These are phyloP conservation scores for Papilio glaucus DNA, from an alignment of 1,140 invertebrate species.

Conservation along the genomic window DNA sequence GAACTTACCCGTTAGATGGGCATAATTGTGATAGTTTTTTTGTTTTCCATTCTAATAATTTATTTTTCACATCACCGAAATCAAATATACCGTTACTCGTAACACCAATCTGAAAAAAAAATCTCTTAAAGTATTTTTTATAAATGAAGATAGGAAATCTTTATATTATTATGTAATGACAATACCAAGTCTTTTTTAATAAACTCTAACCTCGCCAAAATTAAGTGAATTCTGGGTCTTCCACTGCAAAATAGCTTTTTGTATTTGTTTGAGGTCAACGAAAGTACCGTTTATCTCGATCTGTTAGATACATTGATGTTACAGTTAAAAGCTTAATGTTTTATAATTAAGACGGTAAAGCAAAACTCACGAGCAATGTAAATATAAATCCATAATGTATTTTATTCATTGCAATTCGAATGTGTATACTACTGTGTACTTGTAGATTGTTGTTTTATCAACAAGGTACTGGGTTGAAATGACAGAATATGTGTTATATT, in stretches of 20 bases:
- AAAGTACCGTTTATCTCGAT: slow-evolving; percentile 64
- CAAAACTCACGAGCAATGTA: slow-evolving; percentile 58
- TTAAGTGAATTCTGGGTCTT: slow-evolving; percentile 66
- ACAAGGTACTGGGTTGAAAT: not conserved
- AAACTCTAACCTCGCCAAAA: slow-evolving; percentile 68
- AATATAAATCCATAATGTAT: slow-evolving; percentile 51
- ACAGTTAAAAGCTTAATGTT: not conserved
- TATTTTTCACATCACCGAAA: slow-evolving; percentile 75
- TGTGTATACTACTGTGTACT: slow-evolving; percentile 5
- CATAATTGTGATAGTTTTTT: slow-evolving; percentile 74
- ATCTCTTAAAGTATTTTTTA: slow-evolving; percentile 24
- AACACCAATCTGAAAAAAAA: slow-evolving; percentile 57
- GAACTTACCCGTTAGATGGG: slow-evolving; percentile 74
- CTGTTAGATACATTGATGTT: slow-evolving; percentile 42
- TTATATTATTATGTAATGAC: not conserved
- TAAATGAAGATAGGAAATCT: slow-evolving; percentile 35
- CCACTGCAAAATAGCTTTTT: slow-evolving; percentile 73
- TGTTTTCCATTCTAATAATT: slow-evolving; percentile 78
- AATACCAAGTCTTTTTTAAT: not conserved
- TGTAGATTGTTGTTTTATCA: slow-evolving; percentile 9
- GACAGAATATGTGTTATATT: not conserved
- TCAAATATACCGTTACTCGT: slow-evolving; percentile 72
- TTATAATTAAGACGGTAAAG: not conserved
- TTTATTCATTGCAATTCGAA: slow-evolving; percentile 47
- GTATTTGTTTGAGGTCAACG: slow-evolving; percentile 68